Conservation (phyloP, 1,140 invertebrate genomes). For the Lepidurus apus region DNA sequence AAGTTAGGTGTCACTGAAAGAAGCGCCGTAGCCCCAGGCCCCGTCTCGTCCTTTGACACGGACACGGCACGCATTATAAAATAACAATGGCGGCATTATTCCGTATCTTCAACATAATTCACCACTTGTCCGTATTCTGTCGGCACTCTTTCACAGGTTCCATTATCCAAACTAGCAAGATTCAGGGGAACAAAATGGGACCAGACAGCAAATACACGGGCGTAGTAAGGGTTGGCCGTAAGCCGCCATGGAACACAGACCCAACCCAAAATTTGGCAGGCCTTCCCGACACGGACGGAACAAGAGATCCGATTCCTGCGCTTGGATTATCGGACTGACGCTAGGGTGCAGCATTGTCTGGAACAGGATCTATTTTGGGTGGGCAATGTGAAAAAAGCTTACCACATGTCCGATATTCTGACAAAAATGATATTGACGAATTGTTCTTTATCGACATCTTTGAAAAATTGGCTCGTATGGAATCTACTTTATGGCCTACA, state of each 20-base stretch:
- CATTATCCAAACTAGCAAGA: constrained; percentile 12
- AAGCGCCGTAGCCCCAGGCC: constrained; percentile 20
- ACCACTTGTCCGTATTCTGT: neutral
- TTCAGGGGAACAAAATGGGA: neutral
- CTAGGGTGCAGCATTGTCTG: neutral
- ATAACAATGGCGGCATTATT: constrained; percentile 22
- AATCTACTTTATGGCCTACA: too few relatives aligned
- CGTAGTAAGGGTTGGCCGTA: constrained; percentile 11
- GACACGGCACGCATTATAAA: constrained; percentile 21
- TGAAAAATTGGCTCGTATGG: too few relatives aligned
- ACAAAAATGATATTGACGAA: too few relatives aligned
- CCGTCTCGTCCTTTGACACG: constrained; percentile 17
- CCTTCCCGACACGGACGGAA: constrained; percentile 5
- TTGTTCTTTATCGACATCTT: too few relatives aligned
- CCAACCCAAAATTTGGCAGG: constrained; percentile 21
- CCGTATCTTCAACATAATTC: constrained; percentile 15
- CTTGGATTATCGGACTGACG: neutral
- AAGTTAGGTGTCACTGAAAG: constrained; percentile 21
- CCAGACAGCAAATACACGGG: constrained; percentile 20
- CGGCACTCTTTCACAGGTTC: neutral
- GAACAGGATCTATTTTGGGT: neutral
- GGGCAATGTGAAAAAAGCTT: neutral
- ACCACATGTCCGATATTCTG: neutral
- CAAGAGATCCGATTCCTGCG: neutral
- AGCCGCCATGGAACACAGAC: constrained; percentile 20